Evolutionary conservation across 2,888 invertebrate species (phyloP).

Genomic region (Caenorhabditis japonica): DNA sequence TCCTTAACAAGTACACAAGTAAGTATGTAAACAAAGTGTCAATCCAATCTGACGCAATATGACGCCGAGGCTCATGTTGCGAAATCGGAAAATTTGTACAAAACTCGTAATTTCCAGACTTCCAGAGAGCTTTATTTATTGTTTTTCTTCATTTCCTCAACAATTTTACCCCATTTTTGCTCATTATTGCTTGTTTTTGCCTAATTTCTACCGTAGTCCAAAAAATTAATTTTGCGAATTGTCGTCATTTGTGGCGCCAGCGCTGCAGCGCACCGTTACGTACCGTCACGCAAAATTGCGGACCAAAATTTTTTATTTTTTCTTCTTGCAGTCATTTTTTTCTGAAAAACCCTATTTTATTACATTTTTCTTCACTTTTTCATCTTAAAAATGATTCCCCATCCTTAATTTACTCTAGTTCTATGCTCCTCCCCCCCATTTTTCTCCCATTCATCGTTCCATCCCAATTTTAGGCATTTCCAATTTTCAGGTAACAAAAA

Average conservation of each 20-base stretch:
- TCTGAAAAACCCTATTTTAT: not conserved
- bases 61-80: constrained; percentile 6
- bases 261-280: no score
- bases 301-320: constrained; percentile 8
- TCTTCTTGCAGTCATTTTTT: constrained; percentile 1
- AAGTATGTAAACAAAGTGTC: no score
- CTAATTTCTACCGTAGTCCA: not conserved
- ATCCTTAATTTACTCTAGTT: no score
- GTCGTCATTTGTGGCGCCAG: constrained; percentile 12
- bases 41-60: constrained; percentile 41
- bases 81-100: constrained; percentile 16
- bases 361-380: not conserved
- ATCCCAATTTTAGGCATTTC: not conserved
- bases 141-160: constrained; percentile 1
- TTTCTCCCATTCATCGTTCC: no score
- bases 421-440: no score
- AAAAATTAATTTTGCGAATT: not conserved
- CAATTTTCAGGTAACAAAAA: constrained; percentile 25
- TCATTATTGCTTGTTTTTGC: not conserved
- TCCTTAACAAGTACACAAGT: no score
- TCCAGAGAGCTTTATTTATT: constrained; percentile 2
- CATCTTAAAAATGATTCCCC: no score
- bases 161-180: not conserved
- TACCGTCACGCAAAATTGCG: constrained; percentile 26
- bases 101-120: not conserved